Evolutionary conservation across 1,140 invertebrate genomes (phyloP).

Genomic region (Lucilia sericata): DNA sequence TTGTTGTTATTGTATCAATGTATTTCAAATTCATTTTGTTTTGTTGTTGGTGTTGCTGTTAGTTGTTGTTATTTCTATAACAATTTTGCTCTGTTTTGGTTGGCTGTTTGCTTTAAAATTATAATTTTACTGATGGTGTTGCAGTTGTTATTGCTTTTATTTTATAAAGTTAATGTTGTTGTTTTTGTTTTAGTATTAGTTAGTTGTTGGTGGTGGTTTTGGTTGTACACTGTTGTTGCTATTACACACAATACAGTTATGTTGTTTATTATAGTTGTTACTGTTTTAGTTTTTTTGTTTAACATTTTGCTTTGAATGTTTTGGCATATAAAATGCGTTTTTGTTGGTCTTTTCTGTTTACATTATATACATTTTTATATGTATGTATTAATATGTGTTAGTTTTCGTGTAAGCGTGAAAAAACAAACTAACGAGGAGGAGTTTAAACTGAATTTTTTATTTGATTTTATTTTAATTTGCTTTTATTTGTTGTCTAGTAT

Average conservation of each 20-base stretch:
- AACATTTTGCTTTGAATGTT: background rate
- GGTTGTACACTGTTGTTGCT: background rate
- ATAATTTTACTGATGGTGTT: slow-evolving; percentile 28
- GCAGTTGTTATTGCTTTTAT: background rate
- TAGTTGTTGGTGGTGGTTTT: slow-evolving; percentile 8
- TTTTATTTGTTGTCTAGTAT: background rate
- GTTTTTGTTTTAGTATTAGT: slow-evolving; percentile 2
- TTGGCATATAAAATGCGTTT: background rate
- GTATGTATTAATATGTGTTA: background rate
- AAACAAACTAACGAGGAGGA: slow-evolving; percentile 22
- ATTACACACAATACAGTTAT: slow-evolving; percentile 43
- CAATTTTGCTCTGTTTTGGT: slow-evolving; percentile 41
- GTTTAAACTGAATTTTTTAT: slow-evolving; percentile 25
- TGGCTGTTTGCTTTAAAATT: slow-evolving; percentile 40
- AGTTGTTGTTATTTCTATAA: slow-evolving; percentile 23
- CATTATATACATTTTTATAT: background rate
- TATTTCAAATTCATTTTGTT: slow-evolving; percentile 37
- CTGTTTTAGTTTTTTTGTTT: background rate
- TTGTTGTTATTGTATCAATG: slow-evolving; percentile 29
- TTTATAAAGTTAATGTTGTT: background rate
- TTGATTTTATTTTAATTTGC: slow-evolving; percentile 10
- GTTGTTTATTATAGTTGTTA: background rate
- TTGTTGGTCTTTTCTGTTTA: background rate
- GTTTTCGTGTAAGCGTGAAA: background rate
- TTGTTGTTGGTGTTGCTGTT: background rate